Base-by-base conservation (phyloP, 1,140 invertebrate genomes). In the Cheumatopsyche charites region DNA sequence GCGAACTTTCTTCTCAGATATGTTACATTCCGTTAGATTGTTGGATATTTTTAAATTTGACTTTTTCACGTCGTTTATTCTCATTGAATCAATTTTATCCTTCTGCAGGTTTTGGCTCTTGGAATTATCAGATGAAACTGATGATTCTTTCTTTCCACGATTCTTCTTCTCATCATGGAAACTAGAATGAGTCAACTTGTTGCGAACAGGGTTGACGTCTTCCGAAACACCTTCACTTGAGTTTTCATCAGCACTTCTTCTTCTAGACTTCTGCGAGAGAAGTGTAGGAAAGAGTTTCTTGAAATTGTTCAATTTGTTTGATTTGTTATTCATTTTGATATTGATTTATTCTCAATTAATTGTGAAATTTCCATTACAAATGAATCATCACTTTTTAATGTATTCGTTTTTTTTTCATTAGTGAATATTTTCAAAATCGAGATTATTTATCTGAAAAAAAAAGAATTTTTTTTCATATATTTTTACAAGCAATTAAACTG, bases 301-400 rank as follows among this genome's bases (percentile, higher is more conserved):
- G 3, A 68, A 55, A 29, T 68, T 68, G 26, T 49, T 68, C 11
- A 68, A 55, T 25, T 55, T 52, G n/a, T 68, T 68, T 41, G 66
- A 55, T 17, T 68, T 68, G 25, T 36, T 68, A 55, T 41, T 68
- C 66, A 68, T 68, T 66, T 66, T 66, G 6, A 13, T 49, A 15
- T 15, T n/a, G n/a, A n/a, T n/a, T n/a, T n/a, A n/a, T n/a, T n/a
- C n/a, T n/a, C n/a, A n/a, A n/a, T n/a, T n/a, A n/a, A n/a, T n/a
- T n/a, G n/a, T n/a, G n/a, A n/a, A n/a, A n/a, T n/a, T n/a, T n/a
- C n/a, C n/a, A n/a, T n/a, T n/a, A n/a, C n/a, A n/a, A n/a, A n/a
- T n/a, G n/a, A n/a, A n/a, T n/a, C n/a, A n/a, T n/a, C n/a, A n/a
- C n/a, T n/a, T n/a, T n/a, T n/a, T n/a, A n/a, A n/a, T n/a, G n/a